A percentile compares a stretch with the other conserved stretches of the same genome.
Conservation (phyloP, 2,113 vertebrate genomes). For the Phoxinus phoxinus region DNA sequence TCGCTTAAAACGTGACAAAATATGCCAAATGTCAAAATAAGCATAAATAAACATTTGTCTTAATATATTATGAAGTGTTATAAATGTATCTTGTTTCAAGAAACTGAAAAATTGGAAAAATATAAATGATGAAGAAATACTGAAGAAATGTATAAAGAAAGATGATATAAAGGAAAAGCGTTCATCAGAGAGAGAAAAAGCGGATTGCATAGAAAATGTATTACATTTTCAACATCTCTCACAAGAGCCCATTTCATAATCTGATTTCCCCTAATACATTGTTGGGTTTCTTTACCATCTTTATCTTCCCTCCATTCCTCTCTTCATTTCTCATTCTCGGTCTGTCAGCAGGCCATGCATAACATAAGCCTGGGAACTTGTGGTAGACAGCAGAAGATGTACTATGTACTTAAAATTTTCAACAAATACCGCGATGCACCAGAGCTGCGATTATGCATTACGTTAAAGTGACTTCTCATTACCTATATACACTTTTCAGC, state of each 20-base stretch:
- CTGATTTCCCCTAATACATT: conserved; percentile 24
- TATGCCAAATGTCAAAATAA: too few species aligned
- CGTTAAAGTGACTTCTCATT: not conserved
- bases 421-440: not conserved
- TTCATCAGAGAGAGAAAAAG: not conserved
- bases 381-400: conserved; percentile 32
- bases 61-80: not conserved
- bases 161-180: not conserved
- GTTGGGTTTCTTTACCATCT: conserved; percentile 4
- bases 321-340: not conserved
- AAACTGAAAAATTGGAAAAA: not conserved
- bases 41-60: too few species aligned
- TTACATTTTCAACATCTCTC: not conserved
- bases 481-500: not conserved
- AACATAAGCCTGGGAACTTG: conserved; percentile 14
- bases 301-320: not conserved
- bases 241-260: not conserved
- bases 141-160: not conserved
- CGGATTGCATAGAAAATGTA: not conserved
- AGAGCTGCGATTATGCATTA: not conserved
- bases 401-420: conserved; percentile 27
- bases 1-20: too few species aligned
- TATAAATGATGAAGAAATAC: not conserved
- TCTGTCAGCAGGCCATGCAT: conserved; percentile 11
- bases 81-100: not conserved